These are phyloP conservation scores for Diarsia brunnea DNA, from an alignment of 2,888 invertebrate genomes.

Conservation along the genomic window DNA sequence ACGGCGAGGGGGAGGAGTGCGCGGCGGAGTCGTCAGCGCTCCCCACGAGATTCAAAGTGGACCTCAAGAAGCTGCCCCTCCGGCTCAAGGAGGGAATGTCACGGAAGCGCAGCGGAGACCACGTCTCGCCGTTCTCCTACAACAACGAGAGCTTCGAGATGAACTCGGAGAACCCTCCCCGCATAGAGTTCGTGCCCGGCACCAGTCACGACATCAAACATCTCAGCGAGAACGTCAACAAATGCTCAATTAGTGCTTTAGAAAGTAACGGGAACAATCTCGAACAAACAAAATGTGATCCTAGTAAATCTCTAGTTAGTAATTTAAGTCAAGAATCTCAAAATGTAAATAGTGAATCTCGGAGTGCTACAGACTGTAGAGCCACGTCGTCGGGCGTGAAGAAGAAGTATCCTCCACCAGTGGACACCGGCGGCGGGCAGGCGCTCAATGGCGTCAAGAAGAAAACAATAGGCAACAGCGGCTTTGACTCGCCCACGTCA, in stretches of 20 bases:
- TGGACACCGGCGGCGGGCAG: constrained; percentile 88
- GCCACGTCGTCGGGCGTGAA: constrained; percentile 88
- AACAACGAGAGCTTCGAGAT: constrained; percentile 90
- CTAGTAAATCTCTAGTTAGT: constrained; percentile 88
- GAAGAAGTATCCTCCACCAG: constrained; percentile 90
- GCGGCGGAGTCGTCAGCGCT: constrained; percentile 91
- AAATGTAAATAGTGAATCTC: constrained; percentile 88
- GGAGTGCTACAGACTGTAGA: constrained; percentile 79
- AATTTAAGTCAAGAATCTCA: constrained; percentile 86
- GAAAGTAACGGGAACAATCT: constrained; percentile 87
- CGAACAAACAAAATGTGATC: constrained; percentile 88
- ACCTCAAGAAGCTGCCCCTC: constrained; percentile 90
- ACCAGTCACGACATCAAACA: constrained; percentile 87
- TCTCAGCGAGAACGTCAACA: constrained; percentile 88
- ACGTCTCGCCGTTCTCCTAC: constrained; percentile 87
- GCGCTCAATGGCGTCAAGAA: constrained; percentile 91
- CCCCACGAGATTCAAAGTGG: constrained; percentile 88
- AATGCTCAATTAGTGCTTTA: constrained; percentile 91
- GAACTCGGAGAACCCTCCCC: constrained; percentile 85
- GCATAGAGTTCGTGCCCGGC: constrained; percentile 84
- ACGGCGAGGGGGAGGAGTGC: constrained; percentile 92
- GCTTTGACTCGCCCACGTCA: constrained; percentile 90
- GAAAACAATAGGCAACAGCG: constrained; percentile 90
- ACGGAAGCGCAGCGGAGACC: constrained; percentile 87
- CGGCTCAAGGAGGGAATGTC: constrained; percentile 90